Base-by-base conservation (phyloP, 2,797 vertebrate genomes). In the Ibycter americanus region DNA sequence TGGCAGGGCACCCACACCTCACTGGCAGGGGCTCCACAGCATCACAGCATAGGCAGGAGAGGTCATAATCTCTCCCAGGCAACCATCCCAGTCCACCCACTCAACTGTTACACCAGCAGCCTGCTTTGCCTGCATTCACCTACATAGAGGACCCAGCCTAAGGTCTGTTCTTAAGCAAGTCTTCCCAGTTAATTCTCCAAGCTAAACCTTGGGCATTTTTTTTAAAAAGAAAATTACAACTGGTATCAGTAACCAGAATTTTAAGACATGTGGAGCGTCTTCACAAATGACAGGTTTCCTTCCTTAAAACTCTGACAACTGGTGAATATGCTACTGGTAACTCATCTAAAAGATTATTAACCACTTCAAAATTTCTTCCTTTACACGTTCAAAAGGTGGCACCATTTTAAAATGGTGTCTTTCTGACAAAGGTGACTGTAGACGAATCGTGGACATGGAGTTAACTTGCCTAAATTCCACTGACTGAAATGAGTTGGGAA, bases 21-120 rank as follows among this genome's bases (percentile, higher is more conserved):
- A 20, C 59, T 67, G 40, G 93, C 91, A 62, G 66, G 76, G 77
- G 77, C 46, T 90, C 59, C 2, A 14, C 52, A 36, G 83, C 95
- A 95, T 96, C 96, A 95, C 83, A 96, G 92, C 21, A 40, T 71
- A 42, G 19, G 15, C 52, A 58, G 63, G n/a, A 22, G 72, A 82
- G 92, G 90, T 97, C 96, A 96, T 44, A 97, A 95, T 96, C 29
- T 47, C 71, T 73, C 82, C 90, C 29, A 19, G 82, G 92, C 51
- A 87, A 95, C 92, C 14, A 0, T 63, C 56, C 32, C 62, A 49
- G 32, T 59, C 44, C 87, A 66, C 36, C n/a, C 74, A 13, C 52
- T 87, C 55, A 21, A n/a, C 66, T 19, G 17, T 42, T 36, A 78
- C 44, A 67, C 59, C 89, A 81, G 55, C 52, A 81, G 63, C 65